Evolutionary conservation across 2,113 vertebrate genomes (phyloP).

Genomic region (Ciconia maguari): DNA sequence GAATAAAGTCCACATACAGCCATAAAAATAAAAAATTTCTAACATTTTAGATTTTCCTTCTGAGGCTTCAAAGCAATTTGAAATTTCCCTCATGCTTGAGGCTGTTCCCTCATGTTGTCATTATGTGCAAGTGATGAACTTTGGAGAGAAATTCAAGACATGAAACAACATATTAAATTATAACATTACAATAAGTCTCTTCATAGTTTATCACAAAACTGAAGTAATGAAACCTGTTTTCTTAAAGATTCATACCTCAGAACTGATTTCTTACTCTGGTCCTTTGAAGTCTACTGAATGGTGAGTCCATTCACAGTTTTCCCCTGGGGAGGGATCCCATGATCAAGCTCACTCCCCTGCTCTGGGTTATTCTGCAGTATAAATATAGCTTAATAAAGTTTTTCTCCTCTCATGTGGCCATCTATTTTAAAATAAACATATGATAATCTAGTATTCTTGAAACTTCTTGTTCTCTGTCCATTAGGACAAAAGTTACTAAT

Average conservation of each 20-base stretch:
- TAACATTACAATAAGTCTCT: neutral
- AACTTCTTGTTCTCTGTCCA: neutral
- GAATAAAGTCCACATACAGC: neutral
- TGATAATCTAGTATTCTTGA: neutral
- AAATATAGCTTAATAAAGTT: neutral
- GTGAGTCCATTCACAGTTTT: neutral
- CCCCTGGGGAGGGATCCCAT: neutral
- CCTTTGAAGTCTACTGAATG: neutral
- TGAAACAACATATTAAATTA: neutral
- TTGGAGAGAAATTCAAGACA: neutral
- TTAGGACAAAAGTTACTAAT: neutral
- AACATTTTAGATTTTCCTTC: neutral
- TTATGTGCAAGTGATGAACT: neutral
- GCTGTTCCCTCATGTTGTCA: neutral
- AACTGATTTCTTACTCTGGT: neutral
- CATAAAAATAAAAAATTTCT: neutral
- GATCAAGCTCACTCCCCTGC: neutral
- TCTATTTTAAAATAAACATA: neutral
- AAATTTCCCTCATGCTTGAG: neutral
- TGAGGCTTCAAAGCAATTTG: neutral
- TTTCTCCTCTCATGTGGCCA: neutral
- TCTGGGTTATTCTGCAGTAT: neutral
- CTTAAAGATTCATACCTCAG: neutral
- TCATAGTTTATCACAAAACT: neutral
- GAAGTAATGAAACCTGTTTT: neutral